Evolutionary conservation across 2,888 invertebrate genomes (phyloP).

Genomic region (Tholera decimalis): DNA sequence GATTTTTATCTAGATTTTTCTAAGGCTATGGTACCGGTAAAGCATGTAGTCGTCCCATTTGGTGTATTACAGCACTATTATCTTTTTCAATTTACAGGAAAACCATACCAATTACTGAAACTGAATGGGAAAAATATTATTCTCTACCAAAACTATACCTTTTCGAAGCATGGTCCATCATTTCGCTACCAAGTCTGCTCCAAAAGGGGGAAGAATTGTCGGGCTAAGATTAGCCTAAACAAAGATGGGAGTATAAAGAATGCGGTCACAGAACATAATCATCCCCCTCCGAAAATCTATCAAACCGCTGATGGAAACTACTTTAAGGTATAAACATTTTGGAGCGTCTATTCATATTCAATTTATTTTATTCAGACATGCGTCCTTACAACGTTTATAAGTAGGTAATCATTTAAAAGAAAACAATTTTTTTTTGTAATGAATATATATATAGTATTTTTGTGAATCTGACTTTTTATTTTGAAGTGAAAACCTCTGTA

Average conservation of each 20-base stretch:
- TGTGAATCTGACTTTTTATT: too few species aligned
- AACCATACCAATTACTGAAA: conserved; percentile 17
- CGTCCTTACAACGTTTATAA: too few species aligned
- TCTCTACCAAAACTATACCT: conserved; percentile 58
- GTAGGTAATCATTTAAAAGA: too few species aligned
- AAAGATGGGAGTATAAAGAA: conserved; percentile 50
- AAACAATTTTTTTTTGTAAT: too few species aligned
- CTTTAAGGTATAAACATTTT: conserved; percentile 2
- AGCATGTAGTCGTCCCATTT: too few species aligned
- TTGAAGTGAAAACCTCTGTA: too few species aligned
- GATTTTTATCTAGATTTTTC: too few species aligned
- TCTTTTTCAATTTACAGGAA: conserved; percentile 28
- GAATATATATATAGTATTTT: too few species aligned
- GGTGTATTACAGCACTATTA: background rate
- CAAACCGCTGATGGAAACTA: conserved; percentile 25
- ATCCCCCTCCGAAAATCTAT: conserved; percentile 61
- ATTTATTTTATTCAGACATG: too few species aligned
- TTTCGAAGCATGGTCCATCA: conserved; percentile 50
- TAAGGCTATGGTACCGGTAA: too few species aligned
- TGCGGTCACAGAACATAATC: conserved; percentile 64
- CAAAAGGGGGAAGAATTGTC: conserved; percentile 53
- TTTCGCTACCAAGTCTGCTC: conserved; percentile 58
- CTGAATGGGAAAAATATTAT: conserved; percentile 42
- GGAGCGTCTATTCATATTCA: too few species aligned
- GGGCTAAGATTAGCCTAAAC: conserved; percentile 64